Base-by-base conservation (phyloP, 2,888 invertebrate species). In the Drosophila nigricruria region DNA sequence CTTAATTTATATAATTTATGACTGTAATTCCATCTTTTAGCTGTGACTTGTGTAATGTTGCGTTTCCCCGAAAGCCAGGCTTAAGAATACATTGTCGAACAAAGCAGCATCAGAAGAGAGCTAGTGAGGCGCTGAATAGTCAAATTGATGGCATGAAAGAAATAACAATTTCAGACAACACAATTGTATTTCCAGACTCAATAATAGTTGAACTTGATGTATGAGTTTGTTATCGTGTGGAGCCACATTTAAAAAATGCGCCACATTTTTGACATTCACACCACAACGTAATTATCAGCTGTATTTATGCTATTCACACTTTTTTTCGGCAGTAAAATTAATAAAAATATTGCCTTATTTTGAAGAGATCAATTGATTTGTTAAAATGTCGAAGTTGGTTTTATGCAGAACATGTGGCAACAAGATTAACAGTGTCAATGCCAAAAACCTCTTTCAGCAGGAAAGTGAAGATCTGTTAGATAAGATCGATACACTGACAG, bases 61-160 rank as follows among this genome's bases (percentile, higher is more conserved):
- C 70, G 5, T 76, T 76, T 54, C 76, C 76, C 8, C 60, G 76
- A 9, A 79, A 54, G 14, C 76, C 76, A 5, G 76, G 70, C 0
- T 10, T 85, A 27, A 61, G 59, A 10, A 73, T 80, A 3, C 85
- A 85, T 30, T 78, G 58, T 5, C 63, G 68, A 0, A 89, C 88
- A 3, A 79, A 89, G 50, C 86, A 78, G 18, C 85, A 85, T 43
- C 80, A 69, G 16, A 77, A 77, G 38, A 63, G 81, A 6, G 76
- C 52, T 3, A 70, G 45, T 32, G 76, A 76, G 14, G 60, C 79
- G 0, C 32, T 50, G 10, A 64, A 49, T 12, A 58, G 25, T 45
- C 79, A 79, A 32, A 40, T 58, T 6, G 18, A 42, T 20, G 38
- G 4, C 1, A 47, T 63, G 1, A 66, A 53, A 16, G 60, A 61